Base-by-base conservation (phyloP, 2,888 invertebrate species). In the Saturnia pavonia region DNA sequence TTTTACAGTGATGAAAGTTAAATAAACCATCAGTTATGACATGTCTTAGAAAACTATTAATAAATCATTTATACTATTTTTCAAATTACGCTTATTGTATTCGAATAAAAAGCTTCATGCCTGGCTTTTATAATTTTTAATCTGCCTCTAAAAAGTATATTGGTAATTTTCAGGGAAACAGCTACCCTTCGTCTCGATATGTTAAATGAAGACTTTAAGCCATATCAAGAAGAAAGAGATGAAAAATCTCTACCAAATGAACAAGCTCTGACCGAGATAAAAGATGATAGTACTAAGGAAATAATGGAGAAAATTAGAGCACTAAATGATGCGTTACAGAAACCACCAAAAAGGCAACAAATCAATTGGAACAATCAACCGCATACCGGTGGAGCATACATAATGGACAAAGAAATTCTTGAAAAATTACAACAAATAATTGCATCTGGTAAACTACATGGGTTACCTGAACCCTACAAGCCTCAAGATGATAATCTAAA, bases 231-330 rank as follows among this genome's bases (percentile, higher is more conserved):
- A 34, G 73, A 78, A 11, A 82, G 80, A 74, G 78, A 83, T 70
- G 84, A 88, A 70, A 82, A 83, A 74, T 83, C 89, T 66, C 75
- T 89, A 7, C 76, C 80, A 45, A 84, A 85, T 51, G 82, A 85
- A 75, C 76, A 82, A 74, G 80, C 81, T 27, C 74, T 80, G 42
- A 74, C 75, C 60, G 78, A 85, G 68, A 72, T 77, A n/a, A 78
- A 81, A 73, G 81, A 82, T 48, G 79, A 79, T 3, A 80, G 76
- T 48, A 86, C 88, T 8, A 83, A 79, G 82, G 92, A 94, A 48
- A 95, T 95, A 71, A 80, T 95, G 43, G 91, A 94, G 57, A 95
- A 95, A 86, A 95, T 95, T 73, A 92, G 91, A 78, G 87, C 89
- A 72, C 89, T 95, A 7, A 95, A 95, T 77, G 88, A 91, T 67